These are phyloP conservation scores for Agriopis aurantiaria DNA, from an alignment of 2,888 invertebrate species.

Conservation along the genomic window DNA sequence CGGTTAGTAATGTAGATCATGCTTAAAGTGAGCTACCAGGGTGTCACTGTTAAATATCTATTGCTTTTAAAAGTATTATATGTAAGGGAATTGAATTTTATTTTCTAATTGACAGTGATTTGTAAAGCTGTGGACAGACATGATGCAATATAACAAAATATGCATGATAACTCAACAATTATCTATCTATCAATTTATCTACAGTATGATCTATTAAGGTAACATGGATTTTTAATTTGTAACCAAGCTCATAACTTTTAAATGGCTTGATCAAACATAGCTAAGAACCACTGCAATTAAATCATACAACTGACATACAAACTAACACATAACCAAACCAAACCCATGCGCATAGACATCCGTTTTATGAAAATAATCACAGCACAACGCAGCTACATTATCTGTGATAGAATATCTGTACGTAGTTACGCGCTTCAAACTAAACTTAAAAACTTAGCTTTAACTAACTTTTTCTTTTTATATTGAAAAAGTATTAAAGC, in stretches of 20 bases:
- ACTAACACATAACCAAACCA: no score
- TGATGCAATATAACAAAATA: constrained; percentile 1
- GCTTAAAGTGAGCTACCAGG: background rate
- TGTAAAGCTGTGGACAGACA: constrained; percentile 8
- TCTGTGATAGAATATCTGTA: background rate
- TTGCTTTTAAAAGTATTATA: constrained; percentile 3
- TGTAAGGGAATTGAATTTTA: constrained; percentile 4
- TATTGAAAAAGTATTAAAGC: no score
- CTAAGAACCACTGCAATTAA: background rate
- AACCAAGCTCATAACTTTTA: background rate
- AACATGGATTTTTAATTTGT: background rate
- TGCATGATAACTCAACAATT: background rate
- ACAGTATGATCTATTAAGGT: background rate
- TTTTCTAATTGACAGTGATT: constrained; percentile 14
- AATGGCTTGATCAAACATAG: background rate
- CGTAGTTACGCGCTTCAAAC: no score
- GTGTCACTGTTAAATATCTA: background rate
- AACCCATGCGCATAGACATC: no score
- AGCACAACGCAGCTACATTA: background rate
- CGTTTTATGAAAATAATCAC: background rate
- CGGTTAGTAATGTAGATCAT: background rate
- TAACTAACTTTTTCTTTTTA: no score
- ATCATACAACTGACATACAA: background rate
- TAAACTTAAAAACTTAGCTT: no score
- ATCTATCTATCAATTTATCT: no score